Evolutionary conservation across 92 coral and sea anemone species (phyloP), one percentile per base, ranked within the genome.

Genomic region (Plumapathes pennacea): DNA sequence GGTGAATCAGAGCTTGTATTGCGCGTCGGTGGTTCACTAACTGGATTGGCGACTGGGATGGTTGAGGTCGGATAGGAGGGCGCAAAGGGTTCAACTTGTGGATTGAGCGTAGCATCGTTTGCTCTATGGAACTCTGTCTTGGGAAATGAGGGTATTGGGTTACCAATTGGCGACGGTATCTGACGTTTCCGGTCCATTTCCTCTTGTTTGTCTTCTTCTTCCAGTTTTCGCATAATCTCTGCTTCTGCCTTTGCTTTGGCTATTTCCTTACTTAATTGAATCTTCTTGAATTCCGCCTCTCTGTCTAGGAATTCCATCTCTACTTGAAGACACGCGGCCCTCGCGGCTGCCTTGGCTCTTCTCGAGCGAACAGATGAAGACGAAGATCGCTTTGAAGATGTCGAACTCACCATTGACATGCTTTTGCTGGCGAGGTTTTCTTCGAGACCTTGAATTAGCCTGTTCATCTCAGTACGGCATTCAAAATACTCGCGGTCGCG

Each of bases 171-270:
- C n/a, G n/a, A n/a, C n/a, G n/a, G n/a, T n/a, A n/a, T n/a, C n/a
- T n/a, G n/a, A n/a, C n/a, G n/a, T n/a, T n/a, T n/a, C n/a, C n/a
- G n/a, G n/a, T n/a, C n/a, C n/a, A n/a, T n/a, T n/a, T 67, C 41
- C 38, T 53, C 32, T 20, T 23, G 54, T 40, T 23, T 66, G 56
- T 50, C 79, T 72, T 61, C 79, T 40, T 61, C 79, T 61, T 61
- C 63, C 44, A 72, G 5, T 52, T 60, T 62, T 26, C 38, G 45
- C 58, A 45, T 56, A 18, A 54, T 36, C 28, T 46, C 45, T 52
- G 66, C 76, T 42, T 69, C 73, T 13, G 78, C 78, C 52, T 70
- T 61, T 11, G 84, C 71, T 46, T 59, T 60, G 17, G 77, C 77
- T 28, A 57, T 20, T 54, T 76, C 77, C 59, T 76, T 76, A 32